phyloP scores from a whole-genome alignment of 53 echinoderm and acorn worm species.

The Stichopus horrens region DNA sequence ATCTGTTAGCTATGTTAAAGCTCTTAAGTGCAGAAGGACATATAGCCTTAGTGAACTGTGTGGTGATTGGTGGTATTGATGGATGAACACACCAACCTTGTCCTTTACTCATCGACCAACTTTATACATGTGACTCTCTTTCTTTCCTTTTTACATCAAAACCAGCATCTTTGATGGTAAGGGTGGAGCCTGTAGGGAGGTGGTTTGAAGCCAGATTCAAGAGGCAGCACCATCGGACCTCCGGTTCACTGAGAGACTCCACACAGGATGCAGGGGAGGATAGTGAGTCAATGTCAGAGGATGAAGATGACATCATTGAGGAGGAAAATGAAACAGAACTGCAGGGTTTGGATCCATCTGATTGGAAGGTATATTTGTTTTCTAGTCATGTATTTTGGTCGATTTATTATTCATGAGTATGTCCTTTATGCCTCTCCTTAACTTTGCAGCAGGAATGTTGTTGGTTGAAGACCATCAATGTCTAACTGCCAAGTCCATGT shows the following conservation, averaged over 20 bases:
- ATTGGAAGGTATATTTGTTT: slow-evolving; percentile 81
- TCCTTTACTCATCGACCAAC: too few relatives aligned
- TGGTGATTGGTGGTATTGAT: too few relatives aligned
- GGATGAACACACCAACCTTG: too few relatives aligned
- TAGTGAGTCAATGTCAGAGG: slow-evolving; percentile 53
- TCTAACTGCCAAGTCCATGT: too few relatives aligned
- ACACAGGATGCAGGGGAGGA: slow-evolving; percentile 73
- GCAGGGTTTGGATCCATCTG: slow-evolving; percentile 84
- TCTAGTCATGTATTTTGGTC: not conserved
- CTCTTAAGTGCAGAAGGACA: too few relatives aligned
- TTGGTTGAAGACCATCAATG: too few relatives aligned
- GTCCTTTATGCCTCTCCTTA: too few relatives aligned
- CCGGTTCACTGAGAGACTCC: slow-evolving; percentile 82
- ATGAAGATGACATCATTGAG: slow-evolving; percentile 67
- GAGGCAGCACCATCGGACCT: slow-evolving; percentile 84
- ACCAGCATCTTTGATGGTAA: slow-evolving; percentile 59
- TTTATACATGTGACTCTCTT: too few relatives aligned
- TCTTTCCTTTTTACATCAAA: too few relatives aligned
- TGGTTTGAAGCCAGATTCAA: slow-evolving; percentile 91
- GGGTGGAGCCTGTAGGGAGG: slow-evolving; percentile 88
- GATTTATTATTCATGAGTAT: not conserved
- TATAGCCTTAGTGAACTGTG: too few relatives aligned
- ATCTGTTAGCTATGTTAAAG: too few relatives aligned
- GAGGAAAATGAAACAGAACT: slow-evolving; percentile 94
- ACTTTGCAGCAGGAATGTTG: too few relatives aligned